Evolutionary conservation across 2,888 invertebrate genomes (phyloP).

Genomic region (Leptogaster cylindrica): DNA sequence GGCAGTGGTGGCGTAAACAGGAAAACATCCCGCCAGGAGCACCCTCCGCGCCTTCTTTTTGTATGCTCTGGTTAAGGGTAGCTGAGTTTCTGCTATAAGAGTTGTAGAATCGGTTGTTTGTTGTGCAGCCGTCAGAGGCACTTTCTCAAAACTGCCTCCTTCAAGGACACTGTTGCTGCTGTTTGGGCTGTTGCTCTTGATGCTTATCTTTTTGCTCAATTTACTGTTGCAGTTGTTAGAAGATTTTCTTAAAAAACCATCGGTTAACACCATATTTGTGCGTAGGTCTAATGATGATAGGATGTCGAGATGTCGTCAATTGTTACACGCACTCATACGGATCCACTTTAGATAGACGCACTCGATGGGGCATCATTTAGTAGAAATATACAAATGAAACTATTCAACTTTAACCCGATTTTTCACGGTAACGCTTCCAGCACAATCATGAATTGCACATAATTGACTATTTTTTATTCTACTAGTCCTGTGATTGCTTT

Average conservation of each 20-base stretch:
- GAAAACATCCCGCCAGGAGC: slow-evolving; percentile 5
- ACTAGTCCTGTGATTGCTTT: not conserved
- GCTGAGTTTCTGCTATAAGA: slow-evolving; percentile 5
- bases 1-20: not conserved
- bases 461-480: slow-evolving; percentile 35
- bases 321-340: slow-evolving; percentile 20
- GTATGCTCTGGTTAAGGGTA: not conserved
- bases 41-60: not conserved
- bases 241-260: slow-evolving; percentile 42
- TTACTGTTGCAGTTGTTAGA: slow-evolving; percentile 41
- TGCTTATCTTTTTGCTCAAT: slow-evolving; percentile 9
- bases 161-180: slow-evolving; percentile 32
- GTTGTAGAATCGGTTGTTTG: not conserved
- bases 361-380: slow-evolving; percentile 17
- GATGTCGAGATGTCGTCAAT: slow-evolving; percentile 43
- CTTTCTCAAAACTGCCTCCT: not conserved
- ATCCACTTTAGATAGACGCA: slow-evolving; percentile 14
- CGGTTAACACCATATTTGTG: slow-evolving; percentile 47
- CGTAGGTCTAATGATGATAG: slow-evolving; percentile 40
- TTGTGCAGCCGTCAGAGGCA: slow-evolving; percentile 12
- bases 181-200: slow-evolving; percentile 42
- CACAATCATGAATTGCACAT: slow-evolving; percentile 42
- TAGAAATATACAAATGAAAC: not conserved
- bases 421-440: slow-evolving; percentile 25
- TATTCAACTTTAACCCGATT: slow-evolving; percentile 28